Base-by-base conservation (phyloP, 1,140 invertebrate genomes). In the Pygmarrhopalites habei region DNA sequence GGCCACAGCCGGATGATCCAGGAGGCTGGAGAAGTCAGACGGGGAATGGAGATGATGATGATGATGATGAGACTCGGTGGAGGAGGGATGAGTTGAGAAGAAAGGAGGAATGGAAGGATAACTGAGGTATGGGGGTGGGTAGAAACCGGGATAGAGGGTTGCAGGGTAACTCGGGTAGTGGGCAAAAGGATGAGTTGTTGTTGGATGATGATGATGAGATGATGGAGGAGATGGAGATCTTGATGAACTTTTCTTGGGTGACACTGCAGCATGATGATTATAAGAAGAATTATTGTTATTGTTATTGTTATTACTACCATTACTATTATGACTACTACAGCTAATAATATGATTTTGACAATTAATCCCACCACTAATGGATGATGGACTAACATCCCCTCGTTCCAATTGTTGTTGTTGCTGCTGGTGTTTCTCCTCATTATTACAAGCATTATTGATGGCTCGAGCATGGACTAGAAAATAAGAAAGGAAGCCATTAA, bases 101-200 rank as follows among this genome's bases (percentile, higher is more conserved):
- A 70, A 70, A 2, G 59, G 58, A 17, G 51, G 30, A 14, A 64
- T 28, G 17, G 17, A 39, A 17, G 67, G 57, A 46, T 66, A 63
- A 10, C 41, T 7, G 46, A 12, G n/a, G 60, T 23, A 58, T 68
- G 68, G 3, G 69, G 66, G 47, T 15, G 66, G 66, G 39, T 71
- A 71, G 17, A 71, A 58, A 2, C 64, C 66, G 23, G 65, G 61
- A 32, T 71, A 71, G 5, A 70, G 30, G 17, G 65, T 28, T 21
- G 58, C 59, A 25, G 63, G 52, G 44, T 66, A 62, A 12, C 41
- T 32, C 30, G 64, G 47, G 58, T 69, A 64, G 41, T 49, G 64
- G 15, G 64, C 19, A 57, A 69, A 69, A 14, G 64, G 57, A 46
- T 57, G 60, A 44, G 29, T 32, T 28, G 41, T 30, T 12, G 21